phyloP scores from a whole-genome alignment of 2,797 vertebrate species.

The Periophthalmus magnuspinnatus region DNA sequence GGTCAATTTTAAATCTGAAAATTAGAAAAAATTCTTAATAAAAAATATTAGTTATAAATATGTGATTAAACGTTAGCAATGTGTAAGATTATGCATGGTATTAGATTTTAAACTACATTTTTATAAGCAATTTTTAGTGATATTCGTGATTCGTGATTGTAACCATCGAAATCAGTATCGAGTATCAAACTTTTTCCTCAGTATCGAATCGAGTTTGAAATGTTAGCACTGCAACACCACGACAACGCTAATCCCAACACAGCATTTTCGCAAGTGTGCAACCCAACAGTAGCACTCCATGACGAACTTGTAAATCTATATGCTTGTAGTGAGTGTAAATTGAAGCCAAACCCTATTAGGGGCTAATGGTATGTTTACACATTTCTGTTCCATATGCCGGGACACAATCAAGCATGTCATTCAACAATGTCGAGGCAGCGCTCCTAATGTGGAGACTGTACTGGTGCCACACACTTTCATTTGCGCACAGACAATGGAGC shows the following conservation, averaged over 20 bases:
- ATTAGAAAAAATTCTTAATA: not conserved
- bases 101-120: no score
- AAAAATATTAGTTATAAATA: no score
- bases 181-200: no score
- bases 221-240: no score
- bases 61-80: no score
- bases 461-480: constrained; percentile 77
- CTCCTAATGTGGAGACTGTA: constrained; percentile 76
- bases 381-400: constrained; percentile 46
- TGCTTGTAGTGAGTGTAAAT: constrained; percentile 25
- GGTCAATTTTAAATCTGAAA: not conserved
- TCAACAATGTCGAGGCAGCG: constrained; percentile 67
- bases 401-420: constrained; percentile 72
- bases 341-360: constrained; percentile 43
- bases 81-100: no score
- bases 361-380: constrained; percentile 63
- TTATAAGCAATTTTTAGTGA: no score
- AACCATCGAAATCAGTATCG: no score
- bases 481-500: constrained; percentile 75
- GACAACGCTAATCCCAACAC: not conserved
- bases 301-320: constrained; percentile 7
- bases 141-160: no score
- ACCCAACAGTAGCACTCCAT: constrained; percentile 14
- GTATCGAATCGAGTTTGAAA: no score
- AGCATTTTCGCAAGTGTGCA: not conserved